Percentiles rank a stretch among this genome's conserved stretches.
Evolutionary conservation across 2,797 vertebrate genomes (phyloP).

Genomic region (Neosilurus hyrtlii): DNA sequence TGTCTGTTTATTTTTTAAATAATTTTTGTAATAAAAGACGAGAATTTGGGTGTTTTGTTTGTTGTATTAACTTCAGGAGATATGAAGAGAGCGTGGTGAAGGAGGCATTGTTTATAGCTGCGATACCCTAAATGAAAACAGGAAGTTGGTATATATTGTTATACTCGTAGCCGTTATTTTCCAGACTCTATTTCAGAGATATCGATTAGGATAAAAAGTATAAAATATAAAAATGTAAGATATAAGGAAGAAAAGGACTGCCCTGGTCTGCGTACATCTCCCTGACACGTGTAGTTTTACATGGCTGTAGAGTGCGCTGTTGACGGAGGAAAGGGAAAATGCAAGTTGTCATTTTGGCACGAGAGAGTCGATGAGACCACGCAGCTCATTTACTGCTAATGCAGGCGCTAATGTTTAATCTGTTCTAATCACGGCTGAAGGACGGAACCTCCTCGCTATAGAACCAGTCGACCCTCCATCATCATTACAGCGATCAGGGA

Average conservation of each 20-base stretch:
- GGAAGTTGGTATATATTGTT: neutral
- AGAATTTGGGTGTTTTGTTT: neutral
- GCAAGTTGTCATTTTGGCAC: constrained; percentile 57
- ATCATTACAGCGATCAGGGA: neutral
- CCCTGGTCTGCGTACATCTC: neutral
- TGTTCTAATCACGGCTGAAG: constrained; percentile 58
- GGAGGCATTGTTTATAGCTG: too few species aligned
- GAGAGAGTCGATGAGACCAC: constrained; percentile 51
- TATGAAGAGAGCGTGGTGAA: too few species aligned
- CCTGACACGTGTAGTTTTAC: neutral
- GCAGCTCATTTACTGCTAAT: constrained; percentile 64
- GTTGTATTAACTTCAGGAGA: neutral
- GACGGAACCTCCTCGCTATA: neutral
- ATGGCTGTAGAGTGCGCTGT: constrained; percentile 2
- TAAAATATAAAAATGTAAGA: too few species aligned
- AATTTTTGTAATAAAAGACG: neutral
- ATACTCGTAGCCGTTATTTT: neutral
- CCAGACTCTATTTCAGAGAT: neutral
- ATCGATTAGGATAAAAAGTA: too few species aligned
- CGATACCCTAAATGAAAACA: neutral
- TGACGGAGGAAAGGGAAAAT: constrained; percentile 59
- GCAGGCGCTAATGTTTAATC: constrained; percentile 65
- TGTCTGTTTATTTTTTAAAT: too few species aligned
- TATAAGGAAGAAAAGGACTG: too few species aligned
- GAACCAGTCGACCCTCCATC: neutral